Percentiles rank a stretch among this genome's conserved stretches.
phyloP scores from a whole-genome alignment of 2,888 invertebrate genomes.

The Anoplius nigerrimus region DNA sequence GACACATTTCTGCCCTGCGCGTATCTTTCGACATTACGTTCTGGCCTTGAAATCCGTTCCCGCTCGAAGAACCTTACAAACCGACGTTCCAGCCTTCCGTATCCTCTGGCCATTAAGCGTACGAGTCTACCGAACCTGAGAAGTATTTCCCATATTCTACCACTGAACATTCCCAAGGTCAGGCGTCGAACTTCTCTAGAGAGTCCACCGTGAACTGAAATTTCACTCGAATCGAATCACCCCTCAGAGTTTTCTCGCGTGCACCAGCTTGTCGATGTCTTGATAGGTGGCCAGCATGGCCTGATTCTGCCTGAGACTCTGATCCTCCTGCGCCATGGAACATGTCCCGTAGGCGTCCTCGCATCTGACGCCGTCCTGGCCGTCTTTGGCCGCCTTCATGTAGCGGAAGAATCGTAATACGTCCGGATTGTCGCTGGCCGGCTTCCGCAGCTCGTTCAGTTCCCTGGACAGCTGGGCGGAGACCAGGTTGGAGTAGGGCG shows the following conservation, averaged over 20 bases:
- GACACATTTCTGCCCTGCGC: too few relatives aligned
- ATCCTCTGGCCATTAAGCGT: too few relatives aligned
- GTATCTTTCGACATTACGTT: too few relatives aligned
- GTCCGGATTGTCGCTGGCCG: conserved; percentile 90
- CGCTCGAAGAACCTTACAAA: too few relatives aligned
- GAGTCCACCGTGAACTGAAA: too few relatives aligned
- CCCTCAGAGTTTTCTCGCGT: conserved; percentile 81
- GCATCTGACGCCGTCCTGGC: conserved; percentile 88
- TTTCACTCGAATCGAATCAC: too few relatives aligned
- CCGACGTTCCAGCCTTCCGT: too few relatives aligned
- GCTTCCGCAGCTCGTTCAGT: conserved; percentile 88
- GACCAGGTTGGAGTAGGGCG: conserved; percentile 91
- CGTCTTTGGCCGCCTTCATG: conserved; percentile 92
- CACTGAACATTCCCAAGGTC: too few relatives aligned
- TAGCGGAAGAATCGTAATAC: conserved; percentile 92
- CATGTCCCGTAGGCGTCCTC: conserved; percentile 82
- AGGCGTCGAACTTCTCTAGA: too few relatives aligned
- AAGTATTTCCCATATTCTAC: too few relatives aligned
- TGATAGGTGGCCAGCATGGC: conserved; percentile 92
- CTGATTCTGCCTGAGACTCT: conserved; percentile 79
- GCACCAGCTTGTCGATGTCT: conserved; percentile 91
- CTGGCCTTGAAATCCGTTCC: too few relatives aligned
- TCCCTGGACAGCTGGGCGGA: conserved; percentile 93
- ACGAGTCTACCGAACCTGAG: too few relatives aligned
- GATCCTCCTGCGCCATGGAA: conserved; percentile 79